A percentile compares a stretch with the other conserved stretches of the same genome.
Evolutionary conservation across 2,888 invertebrate species (phyloP).

Genomic region (Oegoconia quadripuncta): DNA sequence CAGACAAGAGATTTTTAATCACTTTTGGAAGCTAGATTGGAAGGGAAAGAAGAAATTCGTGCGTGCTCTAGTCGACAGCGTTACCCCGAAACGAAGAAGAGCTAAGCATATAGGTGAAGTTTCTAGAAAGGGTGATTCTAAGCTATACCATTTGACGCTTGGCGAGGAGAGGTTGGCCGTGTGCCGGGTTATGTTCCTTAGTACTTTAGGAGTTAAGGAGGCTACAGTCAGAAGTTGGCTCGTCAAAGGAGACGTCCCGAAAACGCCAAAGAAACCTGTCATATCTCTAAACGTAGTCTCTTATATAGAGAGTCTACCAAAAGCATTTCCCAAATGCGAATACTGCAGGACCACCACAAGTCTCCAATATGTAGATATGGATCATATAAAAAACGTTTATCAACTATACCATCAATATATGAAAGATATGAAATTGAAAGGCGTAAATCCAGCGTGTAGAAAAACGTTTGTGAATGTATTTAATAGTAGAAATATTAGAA

Average conservation of each 20-base stretch:
- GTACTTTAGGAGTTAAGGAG: slow-evolving; percentile 56
- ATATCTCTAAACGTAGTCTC: slow-evolving; percentile 42
- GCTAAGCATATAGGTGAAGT: slow-evolving; percentile 29
- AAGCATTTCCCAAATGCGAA: slow-evolving; percentile 40
- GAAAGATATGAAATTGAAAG: slow-evolving; percentile 33
- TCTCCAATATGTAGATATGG: slow-evolving; percentile 37
- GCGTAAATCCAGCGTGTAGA: slow-evolving; percentile 41
- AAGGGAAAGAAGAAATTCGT: slow-evolving; percentile 43
- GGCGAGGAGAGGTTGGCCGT: slow-evolving; percentile 36
- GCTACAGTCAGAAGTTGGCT: slow-evolving; percentile 55
- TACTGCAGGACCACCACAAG: slow-evolving; percentile 29
- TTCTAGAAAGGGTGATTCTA: slow-evolving; percentile 51
- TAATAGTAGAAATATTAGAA: slow-evolving; percentile 37
- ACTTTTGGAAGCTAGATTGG: slow-evolving; percentile 59
- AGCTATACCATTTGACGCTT: slow-evolving; percentile 37
- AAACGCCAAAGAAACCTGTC: slow-evolving; percentile 32
- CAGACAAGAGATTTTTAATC: slow-evolving; percentile 37
- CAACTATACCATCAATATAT: slow-evolving; percentile 49
- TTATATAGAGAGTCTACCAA: slow-evolving; percentile 48
- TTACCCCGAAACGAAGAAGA: slow-evolving; percentile 44
- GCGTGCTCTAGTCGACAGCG: slow-evolving; percentile 34
- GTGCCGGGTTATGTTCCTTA: slow-evolving; percentile 49
- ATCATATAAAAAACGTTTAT: slow-evolving; percentile 43
- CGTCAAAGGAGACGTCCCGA: slow-evolving; percentile 26
- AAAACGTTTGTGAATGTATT: slow-evolving; percentile 54